Evolutionary conservation across 2,888 invertebrate species (phyloP), one percentile per base, ranked within the genome.

Genomic region (Orchesella flavescens): DNA sequence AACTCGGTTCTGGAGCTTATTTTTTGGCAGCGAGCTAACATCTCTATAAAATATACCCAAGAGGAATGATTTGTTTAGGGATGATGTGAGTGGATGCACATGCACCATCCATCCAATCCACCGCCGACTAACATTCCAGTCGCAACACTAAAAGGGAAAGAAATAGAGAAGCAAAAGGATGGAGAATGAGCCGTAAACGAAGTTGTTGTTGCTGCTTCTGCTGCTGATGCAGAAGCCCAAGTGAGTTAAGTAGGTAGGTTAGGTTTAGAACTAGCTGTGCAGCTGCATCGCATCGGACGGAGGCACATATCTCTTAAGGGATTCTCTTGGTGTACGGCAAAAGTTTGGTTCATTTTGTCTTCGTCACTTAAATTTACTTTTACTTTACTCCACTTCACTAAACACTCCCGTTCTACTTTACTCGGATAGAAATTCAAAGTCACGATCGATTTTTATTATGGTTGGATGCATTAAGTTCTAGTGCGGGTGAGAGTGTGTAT

Each of bases 391-490:
- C 57, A 72, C 72, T 72, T 72, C 72, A 72, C 72, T 72, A 57
- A 72, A 57, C 57, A 57, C 19, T 59, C 46, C 69, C 69, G 53
- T n/a, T 69, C 53, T 65, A 65, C 63, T 65, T 65, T 65, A 69
- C 23, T 46, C 63, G 13, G 71, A 61, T 49, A 59, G 68, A 53
- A 79, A 79, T 79, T 79, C 78, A 79, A 79, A 79, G 78, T 79
- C 78, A 79, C 78, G 78, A 79, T 79, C 78, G 78, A 79, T 79
- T 71, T 71, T 77, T 77, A 77, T 77, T 77, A 77, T 23, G 69
- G 66, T 61, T 15, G 15, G 74, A 75, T 65, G 74, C 65, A 75
- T 24, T 74, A 23, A 53, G 63, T 24, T 46, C 17, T 15, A 12
- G 53, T 23, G 49, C 17, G 49, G 15, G 46, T 44, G 46, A 12